phyloP scores from a whole-genome alignment of 2,888 invertebrate species.

The Diarsia dahlii region DNA sequence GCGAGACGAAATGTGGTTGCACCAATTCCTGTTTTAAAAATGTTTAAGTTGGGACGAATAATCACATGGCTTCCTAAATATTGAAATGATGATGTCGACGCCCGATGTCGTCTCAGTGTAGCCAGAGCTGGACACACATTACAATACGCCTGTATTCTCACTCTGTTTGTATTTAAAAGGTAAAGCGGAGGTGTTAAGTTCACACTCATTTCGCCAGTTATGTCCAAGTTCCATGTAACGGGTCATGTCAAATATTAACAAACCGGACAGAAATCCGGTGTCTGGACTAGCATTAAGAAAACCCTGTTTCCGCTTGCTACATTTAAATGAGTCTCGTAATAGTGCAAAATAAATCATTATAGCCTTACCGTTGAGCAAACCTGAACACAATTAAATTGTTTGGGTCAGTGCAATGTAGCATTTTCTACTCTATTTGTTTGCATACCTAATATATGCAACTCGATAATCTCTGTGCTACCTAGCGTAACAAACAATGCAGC shows the following conservation, averaged over 20 bases:
- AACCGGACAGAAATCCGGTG: not conserved
- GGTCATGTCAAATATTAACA: no score
- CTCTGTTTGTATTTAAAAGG: no score
- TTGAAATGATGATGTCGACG: not conserved
- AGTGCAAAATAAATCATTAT: not conserved
- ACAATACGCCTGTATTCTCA: not conserved
- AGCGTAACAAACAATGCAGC: constrained; percentile 17
- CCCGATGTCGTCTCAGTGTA: not conserved
- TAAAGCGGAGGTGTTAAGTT: not conserved
- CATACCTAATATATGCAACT: constrained; percentile 9
- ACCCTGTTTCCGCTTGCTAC: no score
- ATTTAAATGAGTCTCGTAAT: not conserved
- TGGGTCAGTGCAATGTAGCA: not conserved
- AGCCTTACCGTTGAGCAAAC: constrained; percentile 1
- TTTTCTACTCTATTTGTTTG: constrained; percentile 22
- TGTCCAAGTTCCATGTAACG: not conserved
- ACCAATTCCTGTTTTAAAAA: not conserved
- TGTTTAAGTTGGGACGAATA: not conserved
- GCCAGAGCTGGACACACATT: not conserved
- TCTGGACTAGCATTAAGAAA: not conserved
- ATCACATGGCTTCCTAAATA: not conserved
- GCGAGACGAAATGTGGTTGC: not conserved
- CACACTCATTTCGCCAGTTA: not conserved
- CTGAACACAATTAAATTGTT: not conserved
- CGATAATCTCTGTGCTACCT: constrained; percentile 18